phyloP scores from a whole-genome alignment of 2,797 vertebrate species.

The Sebastes diploproa region DNA sequence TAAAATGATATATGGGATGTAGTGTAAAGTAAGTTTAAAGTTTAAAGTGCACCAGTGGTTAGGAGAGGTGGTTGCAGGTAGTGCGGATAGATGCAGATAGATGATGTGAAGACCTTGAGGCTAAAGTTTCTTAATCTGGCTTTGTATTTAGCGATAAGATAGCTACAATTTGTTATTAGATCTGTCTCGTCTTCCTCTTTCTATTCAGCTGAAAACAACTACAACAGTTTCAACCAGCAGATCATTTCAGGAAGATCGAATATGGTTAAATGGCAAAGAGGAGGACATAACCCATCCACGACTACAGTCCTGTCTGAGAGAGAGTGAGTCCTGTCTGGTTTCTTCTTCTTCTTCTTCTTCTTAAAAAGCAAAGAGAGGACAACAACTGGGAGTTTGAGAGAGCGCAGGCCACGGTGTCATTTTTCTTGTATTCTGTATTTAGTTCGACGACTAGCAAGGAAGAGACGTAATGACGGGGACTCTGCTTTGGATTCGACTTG shows the following conservation, averaged over 20 bases:
- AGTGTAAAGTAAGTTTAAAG: too few species aligned
- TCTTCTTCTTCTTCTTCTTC: neutral
- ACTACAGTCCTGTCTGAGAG: constrained; percentile 90
- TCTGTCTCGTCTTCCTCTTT: neutral
- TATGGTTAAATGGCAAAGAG: constrained; percentile 94
- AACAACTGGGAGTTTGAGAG: neutral
- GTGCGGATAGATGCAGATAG: too few species aligned
- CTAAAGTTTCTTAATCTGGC: neutral
- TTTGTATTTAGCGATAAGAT: neutral
- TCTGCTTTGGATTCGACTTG: constrained; percentile 49
- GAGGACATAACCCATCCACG: constrained; percentile 87
- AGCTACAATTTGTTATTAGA: neutral
- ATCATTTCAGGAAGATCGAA: constrained; percentile 88
- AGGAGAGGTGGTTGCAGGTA: too few species aligned
- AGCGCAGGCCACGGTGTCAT: neutral
- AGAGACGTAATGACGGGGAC: constrained; percentile 74
- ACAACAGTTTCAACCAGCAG: constrained; percentile 88
- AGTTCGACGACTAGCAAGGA: constrained; percentile 91
- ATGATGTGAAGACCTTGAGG: neutral
- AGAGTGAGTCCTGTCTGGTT: constrained; percentile 81
- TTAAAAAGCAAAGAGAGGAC: neutral
- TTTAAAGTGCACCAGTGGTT: too few species aligned
- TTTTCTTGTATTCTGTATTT: constrained; percentile 19
- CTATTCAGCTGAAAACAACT: constrained; percentile 90
- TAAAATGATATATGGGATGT: too few species aligned